Conservation (phyloP, 2,797 vertebrate genomes). For the Cynopterus sphinx region DNA sequence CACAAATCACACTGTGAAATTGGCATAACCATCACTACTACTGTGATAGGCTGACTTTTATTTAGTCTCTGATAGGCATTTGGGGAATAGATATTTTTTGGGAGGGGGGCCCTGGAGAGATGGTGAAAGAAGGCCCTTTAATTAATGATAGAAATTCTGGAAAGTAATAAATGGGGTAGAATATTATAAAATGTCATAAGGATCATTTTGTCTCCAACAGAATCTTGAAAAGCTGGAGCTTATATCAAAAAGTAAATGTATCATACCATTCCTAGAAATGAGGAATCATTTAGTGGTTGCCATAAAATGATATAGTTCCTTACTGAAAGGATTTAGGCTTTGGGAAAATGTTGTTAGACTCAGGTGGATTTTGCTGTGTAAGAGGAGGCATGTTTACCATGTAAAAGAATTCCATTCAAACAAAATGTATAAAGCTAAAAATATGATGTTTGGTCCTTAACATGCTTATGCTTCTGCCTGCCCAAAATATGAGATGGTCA, state of each 20-base stretch:
- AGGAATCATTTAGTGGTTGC: conserved; percentile 27
- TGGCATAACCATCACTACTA: conserved; percentile 60
- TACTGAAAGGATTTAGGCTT: conserved; percentile 50
- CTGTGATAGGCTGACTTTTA: conserved; percentile 55
- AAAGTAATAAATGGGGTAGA: conserved; percentile 58
- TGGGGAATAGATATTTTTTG: conserved; percentile 29
- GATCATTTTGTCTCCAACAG: conserved; percentile 56
- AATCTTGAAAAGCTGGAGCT: conserved; percentile 20
- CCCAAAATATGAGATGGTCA: neutral
- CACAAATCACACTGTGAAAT: conserved; percentile 71
- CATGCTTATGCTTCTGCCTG: conserved; percentile 2
- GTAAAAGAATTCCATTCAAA: conserved; percentile 22
- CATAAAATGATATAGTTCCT: conserved; percentile 54
- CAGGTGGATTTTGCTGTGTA: conserved; percentile 45
- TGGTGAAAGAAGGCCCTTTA: conserved; percentile 34
- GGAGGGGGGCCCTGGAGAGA: accelerated
- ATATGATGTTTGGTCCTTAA: conserved; percentile 8
- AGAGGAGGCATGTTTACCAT: neutral
- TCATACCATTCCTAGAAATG: neutral
- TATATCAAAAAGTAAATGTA: conserved; percentile 21
- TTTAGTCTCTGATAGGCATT: conserved; percentile 58
- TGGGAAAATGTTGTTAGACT: conserved; percentile 51
- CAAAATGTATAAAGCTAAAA: neutral
- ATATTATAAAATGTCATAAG: conserved; percentile 64
- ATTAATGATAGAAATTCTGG: conserved; percentile 70